Base-by-base conservation (phyloP, 2,888 invertebrate species). In the Cyclophora punctaria region DNA sequence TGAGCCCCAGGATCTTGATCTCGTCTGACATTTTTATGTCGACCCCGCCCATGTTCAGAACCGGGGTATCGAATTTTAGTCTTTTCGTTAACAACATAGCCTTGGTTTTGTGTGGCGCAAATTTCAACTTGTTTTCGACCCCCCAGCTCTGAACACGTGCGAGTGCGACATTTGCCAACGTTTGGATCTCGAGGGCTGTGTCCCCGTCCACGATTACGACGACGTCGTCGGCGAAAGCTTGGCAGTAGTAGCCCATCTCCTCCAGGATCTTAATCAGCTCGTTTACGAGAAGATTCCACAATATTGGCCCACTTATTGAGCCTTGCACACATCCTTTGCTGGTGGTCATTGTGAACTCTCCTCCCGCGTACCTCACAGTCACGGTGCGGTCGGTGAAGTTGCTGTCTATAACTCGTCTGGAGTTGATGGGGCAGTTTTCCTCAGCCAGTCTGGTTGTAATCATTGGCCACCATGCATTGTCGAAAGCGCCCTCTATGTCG, bases 381-480 rank as follows among this genome's bases (percentile, higher is more conserved):
- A 55, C 51, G 7, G 7, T 34, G 6, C 51, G 7, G 6, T 48
- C 20, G 0, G 4, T 6, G 3, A 48, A 33, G 48, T 51, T 48
- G 41, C 46, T 47, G n/a, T 42, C 35, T 0, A 53, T 33, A 2
- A 50, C 20, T 2, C 44, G 3, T 7, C 7, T 37, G 3, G 50
- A 2, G 5, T 40, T 44, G 3, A 44, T 20, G 0, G 52, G 51
- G 7, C 51, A 51, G n/a, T 48, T n/a, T 44, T 46, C 48, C 45
- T 55, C 44, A 0, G 47, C 42, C 46, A 53, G 48, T 4, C 47
- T 47, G 34, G 47, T 47, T 7, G 44, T 20, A 7, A 64, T 52
- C 3, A 49, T 48, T 3, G 66, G 67, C 67, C 67, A 68, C 67
- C 66, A 69, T 1, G 67, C 67, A 45, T 53, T 60, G 45, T 71